Evolutionary conservation across 2,888 invertebrate species (phyloP).

Genomic region (Hartigia nigra): DNA sequence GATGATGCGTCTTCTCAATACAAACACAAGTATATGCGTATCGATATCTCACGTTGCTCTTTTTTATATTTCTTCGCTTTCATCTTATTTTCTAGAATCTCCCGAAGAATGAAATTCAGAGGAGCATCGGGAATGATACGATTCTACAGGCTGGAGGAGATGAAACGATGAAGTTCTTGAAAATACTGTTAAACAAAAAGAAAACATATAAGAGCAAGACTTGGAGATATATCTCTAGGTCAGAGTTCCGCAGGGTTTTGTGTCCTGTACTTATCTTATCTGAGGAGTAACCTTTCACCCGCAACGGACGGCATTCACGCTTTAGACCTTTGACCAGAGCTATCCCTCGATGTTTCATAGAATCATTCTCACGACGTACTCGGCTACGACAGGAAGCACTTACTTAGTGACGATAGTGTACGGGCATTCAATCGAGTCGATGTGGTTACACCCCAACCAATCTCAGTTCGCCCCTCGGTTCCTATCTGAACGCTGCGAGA

Average conservation of each 20-base stretch:
- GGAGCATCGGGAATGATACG: background rate
- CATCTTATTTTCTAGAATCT: background rate
- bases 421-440: constrained; percentile 43
- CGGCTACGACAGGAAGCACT: constrained; percentile 53
- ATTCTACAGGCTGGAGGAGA: no score
- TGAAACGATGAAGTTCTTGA: background rate
- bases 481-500: constrained; percentile 6
- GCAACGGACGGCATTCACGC: background rate
- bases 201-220: background rate
- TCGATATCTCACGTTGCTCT: background rate
- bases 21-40: background rate
- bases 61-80: background rate
- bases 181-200: background rate
- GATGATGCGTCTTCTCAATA: background rate
- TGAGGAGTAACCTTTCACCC: background rate
- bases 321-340: background rate
- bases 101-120: background rate
- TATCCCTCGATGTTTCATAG: background rate
- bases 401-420: constrained; percentile 49
- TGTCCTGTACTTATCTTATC: background rate
- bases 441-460: constrained; percentile 34
- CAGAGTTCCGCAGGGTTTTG: background rate
- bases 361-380: background rate
- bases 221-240: background rate
- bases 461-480: constrained; percentile 31